Percentiles rank a stretch among this genome's conserved stretches.
phyloP scores from a whole-genome alignment of 2,113 vertebrate genomes.

The Gadus chalcogrammus region DNA sequence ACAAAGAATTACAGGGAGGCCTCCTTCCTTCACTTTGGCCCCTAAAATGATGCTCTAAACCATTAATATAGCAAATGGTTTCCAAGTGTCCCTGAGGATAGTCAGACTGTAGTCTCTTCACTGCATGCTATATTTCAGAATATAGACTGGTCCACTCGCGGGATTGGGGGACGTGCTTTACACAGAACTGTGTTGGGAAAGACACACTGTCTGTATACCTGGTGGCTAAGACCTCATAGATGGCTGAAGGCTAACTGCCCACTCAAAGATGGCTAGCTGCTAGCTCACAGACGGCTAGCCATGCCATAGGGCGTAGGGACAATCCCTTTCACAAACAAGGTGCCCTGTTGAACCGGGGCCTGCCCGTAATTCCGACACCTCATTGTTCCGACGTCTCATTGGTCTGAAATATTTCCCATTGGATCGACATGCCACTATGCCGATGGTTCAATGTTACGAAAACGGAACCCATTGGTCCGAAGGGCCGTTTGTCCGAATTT shows the following conservation, averaged over 20 bases:
- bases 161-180: neutral
- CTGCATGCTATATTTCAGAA: neutral
- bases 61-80: constrained; percentile 38
- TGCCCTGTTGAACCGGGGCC: too few relatives aligned
- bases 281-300: too few relatives aligned
- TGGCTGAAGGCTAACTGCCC: neutral
- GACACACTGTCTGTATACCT: neutral
- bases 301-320: too few relatives aligned
- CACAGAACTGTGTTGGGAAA: neutral
- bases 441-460: too few relatives aligned
- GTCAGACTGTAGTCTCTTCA: constrained; percentile 9
- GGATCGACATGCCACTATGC: too few relatives aligned
- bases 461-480: too few relatives aligned
- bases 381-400: too few relatives aligned
- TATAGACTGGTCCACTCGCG: neutral
- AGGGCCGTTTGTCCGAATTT: too few relatives aligned
- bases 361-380: too few relatives aligned
- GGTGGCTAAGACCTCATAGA: neutral
- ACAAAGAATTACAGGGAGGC: constrained; percentile 38
- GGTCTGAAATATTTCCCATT: too few relatives aligned
- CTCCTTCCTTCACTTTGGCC: constrained; percentile 15
- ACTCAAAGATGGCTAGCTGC: neutral
- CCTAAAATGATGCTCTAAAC: constrained; percentile 35
- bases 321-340: too few relatives aligned
- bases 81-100: constrained; percentile 18